Conservation (phyloP, 2,113 vertebrate genomes). For the Felis chaus region DNA sequence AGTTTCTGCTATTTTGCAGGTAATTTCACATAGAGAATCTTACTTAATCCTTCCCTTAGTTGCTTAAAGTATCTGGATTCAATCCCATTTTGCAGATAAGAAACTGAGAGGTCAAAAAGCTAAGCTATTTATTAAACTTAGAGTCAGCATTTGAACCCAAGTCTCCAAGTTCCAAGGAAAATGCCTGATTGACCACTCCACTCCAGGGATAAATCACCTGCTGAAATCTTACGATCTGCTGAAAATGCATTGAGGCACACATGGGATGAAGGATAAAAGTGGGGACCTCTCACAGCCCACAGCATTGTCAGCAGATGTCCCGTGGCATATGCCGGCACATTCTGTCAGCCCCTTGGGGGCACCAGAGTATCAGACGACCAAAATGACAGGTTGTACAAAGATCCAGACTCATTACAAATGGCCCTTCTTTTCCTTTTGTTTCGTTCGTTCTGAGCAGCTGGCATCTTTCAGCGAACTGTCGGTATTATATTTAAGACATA, state of each 20-base stretch:
- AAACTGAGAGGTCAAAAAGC: background rate
- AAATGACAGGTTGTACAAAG: conserved; percentile 47
- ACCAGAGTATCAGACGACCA: conserved; percentile 42
- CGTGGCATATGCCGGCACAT: conserved; percentile 36
- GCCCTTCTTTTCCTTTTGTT: conserved; percentile 63
- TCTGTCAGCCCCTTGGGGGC: conserved; percentile 36
- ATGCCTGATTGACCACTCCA: background rate
- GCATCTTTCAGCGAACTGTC: conserved; percentile 39
- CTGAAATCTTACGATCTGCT: background rate
- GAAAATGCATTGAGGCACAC: background rate
- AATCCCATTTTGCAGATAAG: background rate
- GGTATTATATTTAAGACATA: conserved; percentile 68
- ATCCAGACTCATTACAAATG: conserved; percentile 57
- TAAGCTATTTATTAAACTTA: background rate
- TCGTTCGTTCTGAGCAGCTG: conserved; percentile 58
- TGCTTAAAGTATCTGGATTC: background rate
- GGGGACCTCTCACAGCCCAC: background rate
- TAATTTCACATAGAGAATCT: background rate
- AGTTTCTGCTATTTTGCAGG: background rate
- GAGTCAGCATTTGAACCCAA: conserved; percentile 42
- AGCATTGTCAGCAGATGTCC: conserved; percentile 34
- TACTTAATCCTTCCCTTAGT: background rate
- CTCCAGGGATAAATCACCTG: background rate
- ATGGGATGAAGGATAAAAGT: background rate
- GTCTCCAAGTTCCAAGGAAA: conserved; percentile 14